Conservation (phyloP, 37 sponge, comb jelly and placozoan species). For the Mnemiopsis leidyi region DNA sequence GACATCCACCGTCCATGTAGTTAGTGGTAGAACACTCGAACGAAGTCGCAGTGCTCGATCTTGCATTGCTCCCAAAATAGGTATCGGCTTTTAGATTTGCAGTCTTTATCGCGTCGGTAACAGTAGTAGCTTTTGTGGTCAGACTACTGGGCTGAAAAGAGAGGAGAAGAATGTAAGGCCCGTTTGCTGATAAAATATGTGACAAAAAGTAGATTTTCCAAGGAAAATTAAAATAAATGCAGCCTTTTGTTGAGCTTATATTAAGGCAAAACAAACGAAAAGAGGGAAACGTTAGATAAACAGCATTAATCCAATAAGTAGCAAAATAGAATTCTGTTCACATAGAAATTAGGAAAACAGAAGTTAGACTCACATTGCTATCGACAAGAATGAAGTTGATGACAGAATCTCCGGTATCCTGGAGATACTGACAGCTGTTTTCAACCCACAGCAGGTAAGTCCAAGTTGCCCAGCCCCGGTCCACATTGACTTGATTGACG, state of each 20-base stretch:
- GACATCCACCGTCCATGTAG: not conserved
- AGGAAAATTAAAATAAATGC: too few relatives aligned
- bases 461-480: not conserved
- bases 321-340: too few relatives aligned
- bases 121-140: not conserved
- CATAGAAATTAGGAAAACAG: too few relatives aligned
- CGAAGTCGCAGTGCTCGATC: not conserved
- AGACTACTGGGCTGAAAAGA: not conserved
- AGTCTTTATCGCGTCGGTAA: not conserved
- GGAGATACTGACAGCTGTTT: not conserved
- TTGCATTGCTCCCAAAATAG: not conserved
- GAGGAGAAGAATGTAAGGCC: too few relatives aligned
- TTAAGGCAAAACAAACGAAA: too few relatives aligned
- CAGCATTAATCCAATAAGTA: too few relatives aligned
- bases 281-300: too few relatives aligned
- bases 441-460: not conserved
- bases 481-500: not conserved
- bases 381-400: not conserved
- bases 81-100: not conserved
- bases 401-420: not conserved
- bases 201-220: too few relatives aligned
- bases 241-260: too few relatives aligned
- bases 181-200: too few relatives aligned
- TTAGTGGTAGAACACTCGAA: not conserved
- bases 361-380: too few relatives aligned